Evolutionary conservation across 1,140 invertebrate species (phyloP), one percentile per base, ranked within the genome.

Genomic region (Ganaspis sp.): DNA sequence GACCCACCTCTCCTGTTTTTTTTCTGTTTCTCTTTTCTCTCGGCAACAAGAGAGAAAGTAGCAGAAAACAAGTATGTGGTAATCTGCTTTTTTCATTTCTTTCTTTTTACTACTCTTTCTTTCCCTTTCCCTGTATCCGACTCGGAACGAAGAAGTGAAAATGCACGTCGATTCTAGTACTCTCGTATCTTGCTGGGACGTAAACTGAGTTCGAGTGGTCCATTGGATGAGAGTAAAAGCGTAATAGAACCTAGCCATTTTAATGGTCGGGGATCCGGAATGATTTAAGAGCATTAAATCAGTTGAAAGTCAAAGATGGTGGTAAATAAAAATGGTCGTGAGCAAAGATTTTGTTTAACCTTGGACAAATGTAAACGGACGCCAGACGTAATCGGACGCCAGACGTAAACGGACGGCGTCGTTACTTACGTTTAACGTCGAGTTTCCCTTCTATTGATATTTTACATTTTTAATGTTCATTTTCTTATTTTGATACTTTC

Each of bases 1-100:
- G 79, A 83, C 83, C 72, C 81, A 73, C 76, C 42, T 64, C 73
- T 40, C 69, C 26, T 70, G 76, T 49, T 40, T 42, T 15, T 6
- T 70, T 40, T 45, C 19, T 54, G 5, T 73, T 17, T 19, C n/a
- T 58, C 8, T 64, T 4, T 69, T 64, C 21, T 64, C 23, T 64
- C 58, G 15, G 29, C 4, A 34, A 29, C 23, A 64, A 15, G 58
- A 64, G 21, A 9, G 58, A 64, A 29, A 64, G 58, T 64, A 64
- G 58, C 58, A 64, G 58, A 64, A 64, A 64, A 64, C 58, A 64
- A 64, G 58, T 64, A 58, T 64, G 58, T 29, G 26, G 58, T 64
- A 64, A 64, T 64, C 58, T 64, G 12, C 58, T 64, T 29, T 64
- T 54, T 40, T 40, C 9, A 9, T 12, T 40, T 12, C 38, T 12